Base-by-base conservation (phyloP, 2,888 invertebrate species). In the Gryllus longicercus region DNA sequence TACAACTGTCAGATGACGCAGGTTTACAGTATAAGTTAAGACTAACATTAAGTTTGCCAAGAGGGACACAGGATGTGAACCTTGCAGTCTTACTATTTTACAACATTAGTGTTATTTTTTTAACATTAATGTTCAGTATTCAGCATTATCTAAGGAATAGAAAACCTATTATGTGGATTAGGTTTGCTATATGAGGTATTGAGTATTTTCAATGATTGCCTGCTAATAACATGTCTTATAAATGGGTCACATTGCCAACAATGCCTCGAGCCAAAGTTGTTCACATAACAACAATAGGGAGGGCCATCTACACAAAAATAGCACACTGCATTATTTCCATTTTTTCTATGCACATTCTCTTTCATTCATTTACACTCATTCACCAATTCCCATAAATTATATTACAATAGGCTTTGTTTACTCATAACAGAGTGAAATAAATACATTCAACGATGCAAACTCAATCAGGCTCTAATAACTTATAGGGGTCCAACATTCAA, bases 181-280 rank as follows among this genome's bases (percentile, higher is more conserved):
- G 63, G 63, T 63, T 63, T 63, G 63, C 80, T 80, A 80, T 51
- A 51, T 80, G 80, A 80, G 80, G 80, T 80, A 80, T 78, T 80
- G 80, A 80, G 77, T 80, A 78, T 79, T 51, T 79, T 77, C 38
- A 77, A 77, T 76, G 51, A 75, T 50, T 78, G 16, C 74, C 75
- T 25, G 50, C 50, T 77, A 77, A 77, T 63, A 63, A 63, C 63
- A 63, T 63, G 38, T n/a, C 63, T 63, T 63, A 63, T n/a, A 63
- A 14, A 38, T 38, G n/a, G n/a, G 63, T 63, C 63, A 63, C 63
- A 18, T 63, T n/a, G n/a, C 63, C 63, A 63, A 63, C 63, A 63
- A 63, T n/a, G n/a, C 63, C n/a, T 63, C n/a, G 63, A 63, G 63
- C n/a, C 63, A 63, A 38, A 38, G 16, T 63, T 63, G 16, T 63